These are phyloP conservation scores for Prolemur simus DNA, from an alignment of 2,113 vertebrate species.

Conservation along the genomic window DNA sequence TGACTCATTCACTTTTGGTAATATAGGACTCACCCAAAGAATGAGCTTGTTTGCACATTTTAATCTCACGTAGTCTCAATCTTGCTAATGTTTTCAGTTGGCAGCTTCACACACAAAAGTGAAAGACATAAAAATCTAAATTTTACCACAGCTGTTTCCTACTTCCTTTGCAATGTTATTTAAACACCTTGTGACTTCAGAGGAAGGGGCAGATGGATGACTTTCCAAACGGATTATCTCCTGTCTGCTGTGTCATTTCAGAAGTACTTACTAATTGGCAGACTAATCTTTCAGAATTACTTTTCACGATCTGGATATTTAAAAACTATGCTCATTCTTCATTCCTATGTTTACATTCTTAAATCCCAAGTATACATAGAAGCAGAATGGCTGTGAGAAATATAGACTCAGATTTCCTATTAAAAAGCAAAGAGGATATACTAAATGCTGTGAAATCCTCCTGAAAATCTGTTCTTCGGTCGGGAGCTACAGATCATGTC, in stretches of 20 bases:
- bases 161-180: slow-evolving; percentile 39
- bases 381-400: background rate
- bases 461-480: background rate
- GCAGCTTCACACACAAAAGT: background rate
- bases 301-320: background rate
- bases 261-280: background rate
- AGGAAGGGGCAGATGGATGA: background rate
- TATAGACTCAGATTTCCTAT: background rate
- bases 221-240: slow-evolving; percentile 13
- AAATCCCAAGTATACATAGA: background rate
- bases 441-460: background rate
- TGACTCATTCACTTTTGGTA: background rate
- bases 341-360: background rate
- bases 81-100: background rate
- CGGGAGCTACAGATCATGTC: background rate
- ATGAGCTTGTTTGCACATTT: background rate
- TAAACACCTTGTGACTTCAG: background rate
- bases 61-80: background rate
- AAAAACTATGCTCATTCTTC: background rate
- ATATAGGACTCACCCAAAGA: background rate
- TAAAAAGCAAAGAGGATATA: background rate
- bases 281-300: background rate
- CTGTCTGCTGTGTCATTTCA: background rate
- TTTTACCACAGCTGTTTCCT: slow-evolving; percentile 52
- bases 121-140: background rate